Percentiles rank a stretch among this genome's conserved stretches.
phyloP scores from a whole-genome alignment of 2,797 vertebrate species.

The Onychomys arenicola region DNA sequence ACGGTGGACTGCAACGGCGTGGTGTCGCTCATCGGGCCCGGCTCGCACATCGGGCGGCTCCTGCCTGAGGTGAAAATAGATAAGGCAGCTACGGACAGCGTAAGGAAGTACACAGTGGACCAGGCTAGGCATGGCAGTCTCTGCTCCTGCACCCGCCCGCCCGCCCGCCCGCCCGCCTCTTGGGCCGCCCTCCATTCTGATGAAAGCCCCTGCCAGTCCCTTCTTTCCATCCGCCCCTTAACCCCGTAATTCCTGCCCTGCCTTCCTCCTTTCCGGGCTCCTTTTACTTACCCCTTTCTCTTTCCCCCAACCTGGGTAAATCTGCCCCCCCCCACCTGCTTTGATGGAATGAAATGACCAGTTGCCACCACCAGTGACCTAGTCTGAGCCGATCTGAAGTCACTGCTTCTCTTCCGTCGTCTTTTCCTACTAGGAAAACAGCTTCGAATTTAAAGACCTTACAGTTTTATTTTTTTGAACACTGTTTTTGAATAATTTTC shows the following conservation, averaged over 20 bases:
- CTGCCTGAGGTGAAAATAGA: conserved; percentile 99
- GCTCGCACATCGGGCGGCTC: conserved; percentile 94
- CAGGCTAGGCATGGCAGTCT: conserved; percentile 85
- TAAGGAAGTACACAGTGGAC: conserved; percentile 92
- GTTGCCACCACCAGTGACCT: conserved; percentile 49
- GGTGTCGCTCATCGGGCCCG: conserved; percentile 97
- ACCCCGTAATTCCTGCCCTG: background rate
- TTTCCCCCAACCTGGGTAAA: background rate
- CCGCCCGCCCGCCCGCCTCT: background rate
- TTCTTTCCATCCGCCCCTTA: background rate
- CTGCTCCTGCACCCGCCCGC: conserved; percentile 51
- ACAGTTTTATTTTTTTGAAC: conserved; percentile 1
- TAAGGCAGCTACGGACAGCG: conserved; percentile 96
- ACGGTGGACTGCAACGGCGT: conserved; percentile 99
- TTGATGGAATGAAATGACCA: conserved; percentile 77
- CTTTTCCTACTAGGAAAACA: conserved; percentile 76
- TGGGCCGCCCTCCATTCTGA: background rate
- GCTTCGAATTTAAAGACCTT: conserved; percentile 83
- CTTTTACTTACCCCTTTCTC: background rate
- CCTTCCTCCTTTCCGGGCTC: background rate
- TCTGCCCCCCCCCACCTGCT: conserved; percentile 22
- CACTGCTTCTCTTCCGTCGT: conserved; percentile 81
- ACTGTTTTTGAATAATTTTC: conserved; percentile 36
- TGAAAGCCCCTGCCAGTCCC: background rate
- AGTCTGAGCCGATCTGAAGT: conserved; percentile 28